These are phyloP conservation scores for Thripadectes ignobilis DNA, from an alignment of 2,797 vertebrate species.

Conservation along the genomic window DNA sequence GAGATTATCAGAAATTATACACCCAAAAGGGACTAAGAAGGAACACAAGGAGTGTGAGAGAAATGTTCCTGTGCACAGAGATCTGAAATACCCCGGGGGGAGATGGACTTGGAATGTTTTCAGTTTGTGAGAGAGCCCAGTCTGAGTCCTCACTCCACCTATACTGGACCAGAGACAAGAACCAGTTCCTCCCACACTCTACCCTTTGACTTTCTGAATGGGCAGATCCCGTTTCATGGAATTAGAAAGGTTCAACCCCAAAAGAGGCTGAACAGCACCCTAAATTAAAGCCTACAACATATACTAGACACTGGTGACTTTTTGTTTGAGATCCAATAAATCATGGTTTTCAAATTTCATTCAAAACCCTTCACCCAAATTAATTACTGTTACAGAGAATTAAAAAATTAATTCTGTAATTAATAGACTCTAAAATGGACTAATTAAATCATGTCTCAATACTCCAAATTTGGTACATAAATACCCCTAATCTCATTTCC, in stretches of 20 bases:
- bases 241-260: neutral
- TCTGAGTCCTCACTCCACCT: neutral
- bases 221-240: neutral
- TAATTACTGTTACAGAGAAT: neutral
- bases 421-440: neutral
- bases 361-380: neutral
- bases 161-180: neutral
- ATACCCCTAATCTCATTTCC: neutral
- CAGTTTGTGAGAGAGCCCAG: neutral
- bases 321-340: neutral
- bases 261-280: neutral
- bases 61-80: rapidly evolving
- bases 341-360: neutral
- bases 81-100: no score
- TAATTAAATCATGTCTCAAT: neutral
- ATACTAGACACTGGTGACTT: no score
- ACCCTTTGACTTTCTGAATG: no score
- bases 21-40: neutral
- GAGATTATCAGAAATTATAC: neutral
- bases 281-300: neutral
- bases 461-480: neutral
- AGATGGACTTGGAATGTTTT: rapidly evolving
- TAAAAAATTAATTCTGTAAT: neutral
- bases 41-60: neutral
- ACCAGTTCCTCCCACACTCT: neutral